Conservation (phyloP, 2,113 vertebrate genomes). For the Gallinago jamesoni region DNA sequence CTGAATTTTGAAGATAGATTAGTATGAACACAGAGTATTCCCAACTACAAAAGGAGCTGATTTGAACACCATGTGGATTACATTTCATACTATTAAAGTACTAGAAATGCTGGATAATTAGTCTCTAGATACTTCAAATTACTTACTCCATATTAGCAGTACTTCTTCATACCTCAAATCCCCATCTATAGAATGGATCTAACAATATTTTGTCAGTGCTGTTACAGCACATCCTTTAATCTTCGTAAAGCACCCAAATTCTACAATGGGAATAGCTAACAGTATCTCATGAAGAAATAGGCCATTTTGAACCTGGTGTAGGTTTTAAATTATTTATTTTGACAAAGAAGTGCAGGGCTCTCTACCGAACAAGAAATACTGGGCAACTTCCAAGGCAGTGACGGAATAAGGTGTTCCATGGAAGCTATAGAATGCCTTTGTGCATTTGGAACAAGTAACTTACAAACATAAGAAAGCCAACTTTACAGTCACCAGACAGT, state of each 20-base stretch:
- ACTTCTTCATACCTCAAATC: not conserved
- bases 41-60: not conserved
- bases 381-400: not conserved
- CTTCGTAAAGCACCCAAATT: not conserved
- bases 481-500: not conserved
- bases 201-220: not conserved
- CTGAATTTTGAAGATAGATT: not conserved
- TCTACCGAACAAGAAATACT: not conserved
- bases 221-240: not conserved
- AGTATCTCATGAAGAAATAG: not conserved
- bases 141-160: not conserved
- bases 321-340: not conserved
- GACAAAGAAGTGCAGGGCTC: not conserved
- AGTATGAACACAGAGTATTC: not conserved
- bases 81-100: not conserved
- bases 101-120: not conserved
- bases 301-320: not conserved
- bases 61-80: not conserved
- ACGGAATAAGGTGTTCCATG: not conserved
- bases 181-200: not conserved
- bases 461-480: rapidly evolving
- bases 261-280: not conserved
- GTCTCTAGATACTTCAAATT: not conserved
- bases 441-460: not conserved
- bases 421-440: not conserved